A percentile compares a stretch with the other conserved stretches of the same genome.
These are phyloP conservation scores for Holothuria leucospilota DNA, from an alignment of 53 echinoderm and acorn worm species.

Conservation along the genomic window DNA sequence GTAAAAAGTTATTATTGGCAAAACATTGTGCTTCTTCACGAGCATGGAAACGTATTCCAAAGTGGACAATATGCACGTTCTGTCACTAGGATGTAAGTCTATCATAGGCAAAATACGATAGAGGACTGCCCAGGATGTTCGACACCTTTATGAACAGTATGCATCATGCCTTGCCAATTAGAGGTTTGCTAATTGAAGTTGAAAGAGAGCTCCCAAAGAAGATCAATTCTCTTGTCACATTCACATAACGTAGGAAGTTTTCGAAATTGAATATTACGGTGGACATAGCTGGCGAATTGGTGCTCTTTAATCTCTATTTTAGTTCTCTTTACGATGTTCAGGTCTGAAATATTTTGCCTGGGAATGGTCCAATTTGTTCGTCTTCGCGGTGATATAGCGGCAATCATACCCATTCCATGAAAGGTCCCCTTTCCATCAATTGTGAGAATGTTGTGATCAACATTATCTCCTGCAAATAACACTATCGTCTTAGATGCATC, in stretches of 20 bases:
- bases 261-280: no score
- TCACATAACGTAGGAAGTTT: no score
- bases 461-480: constrained; percentile 69
- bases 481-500: background rate
- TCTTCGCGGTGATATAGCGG: constrained; percentile 68
- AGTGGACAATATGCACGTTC: constrained; percentile 16
- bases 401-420: constrained; percentile 82
- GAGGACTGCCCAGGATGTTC: constrained; percentile 46
- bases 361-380: background rate
- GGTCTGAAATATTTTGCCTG: no score
- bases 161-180: constrained; percentile 54
- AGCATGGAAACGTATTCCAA: constrained; percentile 9
- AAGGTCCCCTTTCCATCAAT: constrained; percentile 64
- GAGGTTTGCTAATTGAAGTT: no score
- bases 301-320: no score
- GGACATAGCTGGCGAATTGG: no score
- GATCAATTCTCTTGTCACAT: no score
- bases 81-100: constrained; percentile 51
- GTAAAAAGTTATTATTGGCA: constrained; percentile 42
- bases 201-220: no score
- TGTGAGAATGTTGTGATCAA: constrained; percentile 61
- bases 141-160: constrained; percentile 7
- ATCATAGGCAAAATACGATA: constrained; percentile 51
- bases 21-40: background rate
- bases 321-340: no score